phyloP scores from a whole-genome alignment of 2,113 vertebrate species.

The Nibea coibor region DNA sequence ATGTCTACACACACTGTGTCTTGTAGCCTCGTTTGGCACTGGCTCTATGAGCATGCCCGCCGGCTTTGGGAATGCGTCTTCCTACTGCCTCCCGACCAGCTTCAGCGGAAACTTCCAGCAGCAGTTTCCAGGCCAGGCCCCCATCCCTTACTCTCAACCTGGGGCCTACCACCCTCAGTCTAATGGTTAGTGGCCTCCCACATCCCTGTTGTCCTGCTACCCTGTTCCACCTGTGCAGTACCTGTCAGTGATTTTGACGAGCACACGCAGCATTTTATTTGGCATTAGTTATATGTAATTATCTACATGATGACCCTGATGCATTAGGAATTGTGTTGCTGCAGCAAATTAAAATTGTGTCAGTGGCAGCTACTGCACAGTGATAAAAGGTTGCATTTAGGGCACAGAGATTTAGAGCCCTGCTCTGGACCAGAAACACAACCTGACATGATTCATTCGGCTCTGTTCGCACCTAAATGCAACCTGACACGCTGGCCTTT shows the following conservation, averaged over 20 bases:
- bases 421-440: constrained; percentile 7
- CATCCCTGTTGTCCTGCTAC: constrained; percentile 36
- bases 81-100: constrained; percentile 97
- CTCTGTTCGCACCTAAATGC: constrained; percentile 62
- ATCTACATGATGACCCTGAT: not conserved
- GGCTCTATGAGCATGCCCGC: constrained; percentile 98
- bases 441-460: not conserved
- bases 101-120: constrained; percentile 97
- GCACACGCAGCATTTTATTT: not conserved
- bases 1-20: constrained; percentile 62
- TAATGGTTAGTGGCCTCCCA: constrained; percentile 88
- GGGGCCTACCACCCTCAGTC: constrained; percentile 93
- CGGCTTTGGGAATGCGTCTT: constrained; percentile 92
- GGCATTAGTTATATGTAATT: not conserved
- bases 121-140: constrained; percentile 91
- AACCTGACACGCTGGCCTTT: constrained; percentile 33
- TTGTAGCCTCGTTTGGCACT: constrained; percentile 91
- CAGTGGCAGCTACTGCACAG: constrained; percentile 62
- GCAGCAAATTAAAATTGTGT: not conserved
- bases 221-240: constrained; percentile 46
- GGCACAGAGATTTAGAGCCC: constrained; percentile 13
- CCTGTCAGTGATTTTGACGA: constrained; percentile 22
- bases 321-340: not conserved
- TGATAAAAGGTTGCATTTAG: constrained; percentile 59
- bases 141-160: constrained; percentile 92